phyloP scores from a whole-genome alignment of 30 jellyfish, hydroid and myxozoan species.

The Cassiopea andromeda region DNA sequence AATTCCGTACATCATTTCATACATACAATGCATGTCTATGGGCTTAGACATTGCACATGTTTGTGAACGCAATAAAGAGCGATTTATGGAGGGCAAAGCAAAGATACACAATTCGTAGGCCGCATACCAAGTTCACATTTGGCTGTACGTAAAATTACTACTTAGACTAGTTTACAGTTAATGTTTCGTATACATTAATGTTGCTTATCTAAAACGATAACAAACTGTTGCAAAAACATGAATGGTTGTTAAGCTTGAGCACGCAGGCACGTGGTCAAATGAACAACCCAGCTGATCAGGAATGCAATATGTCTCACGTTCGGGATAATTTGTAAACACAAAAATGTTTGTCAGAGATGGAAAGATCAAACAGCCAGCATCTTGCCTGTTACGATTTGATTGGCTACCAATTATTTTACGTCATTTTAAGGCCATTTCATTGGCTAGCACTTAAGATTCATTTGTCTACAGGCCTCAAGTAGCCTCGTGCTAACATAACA shows the following conservation, averaged over 20 bases:
- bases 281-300: conserved; percentile 10
- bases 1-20: no score
- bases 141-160: no score
- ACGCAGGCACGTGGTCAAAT: conserved; percentile 13
- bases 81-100: no score
- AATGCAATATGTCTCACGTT: not conserved
- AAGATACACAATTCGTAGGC: no score
- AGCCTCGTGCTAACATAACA: conserved; percentile 62
- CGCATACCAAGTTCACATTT: no score
- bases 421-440: conserved; percentile 3
- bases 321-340: conserved; percentile 4
- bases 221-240: not conserved
- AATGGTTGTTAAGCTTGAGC: not conserved
- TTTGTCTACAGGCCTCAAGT: conserved; percentile 22
- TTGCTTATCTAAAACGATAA: not conserved
- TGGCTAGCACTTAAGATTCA: not conserved
- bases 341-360: not conserved
- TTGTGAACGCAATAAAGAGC: no score
- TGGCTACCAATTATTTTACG: conserved; percentile 9
- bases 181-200: no score
- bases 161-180: no score
- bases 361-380: not conserved
- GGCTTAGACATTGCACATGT: no score
- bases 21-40: no score
- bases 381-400: not conserved